Evolutionary conservation across 2,113 vertebrate genomes (phyloP), one percentile per base, ranked within the genome.

Genomic region (Neopipo cinnamomea): DNA sequence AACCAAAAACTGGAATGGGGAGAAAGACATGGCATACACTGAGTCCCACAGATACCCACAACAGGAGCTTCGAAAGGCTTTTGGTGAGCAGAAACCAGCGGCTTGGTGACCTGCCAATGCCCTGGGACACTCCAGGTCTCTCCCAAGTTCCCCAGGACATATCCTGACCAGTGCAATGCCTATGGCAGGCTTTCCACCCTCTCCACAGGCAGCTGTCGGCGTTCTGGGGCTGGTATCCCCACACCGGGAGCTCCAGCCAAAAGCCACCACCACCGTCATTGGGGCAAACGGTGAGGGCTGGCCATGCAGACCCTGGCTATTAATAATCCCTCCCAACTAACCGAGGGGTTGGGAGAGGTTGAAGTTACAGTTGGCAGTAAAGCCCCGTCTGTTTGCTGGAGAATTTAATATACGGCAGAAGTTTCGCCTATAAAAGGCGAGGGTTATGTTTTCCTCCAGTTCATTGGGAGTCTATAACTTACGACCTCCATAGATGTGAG

Each of bases 401-500:
- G 97, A 94, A 88, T 96, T 97, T 97, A 97, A 98, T 98, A 97
- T 97, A 98, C 10, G 39, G 97, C 95, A 85, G 96, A 98, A 96
- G 97, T 96, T 97, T 94, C 70, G 25, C 94, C 97, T 95, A 96
- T 98, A 98, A 98, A 98, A 98, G 98, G 95, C 55, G 71, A 93
- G 92, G 95, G 97, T 95, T 89, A 85, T 17, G 79, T 95, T 97
- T 96, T 92, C 67, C 93, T 95, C 72, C 95, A 94, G 96, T 95
- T 96, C 94, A 87, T 89, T 12, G 1, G 41, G 93, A 95, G 77
- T 93, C 87, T 74, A 37, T 97, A 96, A 98, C 97, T 98, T 98
- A 98, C 82, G 88, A 96, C 97, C 97, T 95, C 96, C 97, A 97
- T 98, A 98, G 98, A 98, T 28, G 92, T 79, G 96, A 98, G 97